A percentile compares a stretch with the other conserved stretches of the same genome.
Evolutionary conservation across 2,113 vertebrate species (phyloP).

Genomic region (Merops nubicus): DNA sequence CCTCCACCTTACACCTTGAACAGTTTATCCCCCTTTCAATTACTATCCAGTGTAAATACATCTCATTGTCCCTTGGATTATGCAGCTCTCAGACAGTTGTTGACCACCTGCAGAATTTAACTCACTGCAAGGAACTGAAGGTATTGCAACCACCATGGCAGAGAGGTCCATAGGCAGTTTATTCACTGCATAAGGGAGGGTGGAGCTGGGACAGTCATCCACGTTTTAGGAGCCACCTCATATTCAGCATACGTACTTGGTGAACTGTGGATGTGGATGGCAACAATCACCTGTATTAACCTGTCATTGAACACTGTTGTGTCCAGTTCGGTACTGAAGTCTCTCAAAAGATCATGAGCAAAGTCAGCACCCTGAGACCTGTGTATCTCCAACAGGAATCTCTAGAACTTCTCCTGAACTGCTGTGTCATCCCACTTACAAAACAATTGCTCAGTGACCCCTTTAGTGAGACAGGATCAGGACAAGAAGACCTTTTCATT

Average conservation of each 20-base stretch:
- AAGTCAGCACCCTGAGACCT: not conserved
- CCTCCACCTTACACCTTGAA: not conserved
- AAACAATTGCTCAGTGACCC: not conserved
- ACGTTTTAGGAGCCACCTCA: not conserved
- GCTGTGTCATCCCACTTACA: not conserved
- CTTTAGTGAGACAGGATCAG: not conserved
- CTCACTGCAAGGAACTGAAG: not conserved
- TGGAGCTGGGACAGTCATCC: not conserved
- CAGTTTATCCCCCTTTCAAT: not conserved
- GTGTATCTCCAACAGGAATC: not conserved
- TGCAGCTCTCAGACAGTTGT: not conserved
- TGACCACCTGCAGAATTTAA: not conserved
- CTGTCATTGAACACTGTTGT: not conserved
- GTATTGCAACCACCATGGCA: not conserved
- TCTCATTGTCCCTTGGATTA: accelerated
- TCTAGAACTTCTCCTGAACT: not conserved
- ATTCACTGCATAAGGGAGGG: too few relatives aligned
- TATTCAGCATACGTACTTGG: not conserved
- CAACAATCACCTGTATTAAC: not conserved
- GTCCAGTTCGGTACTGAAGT: not conserved
- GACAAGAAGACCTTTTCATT: not conserved
- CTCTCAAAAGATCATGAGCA: not conserved
- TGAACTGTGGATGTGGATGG: not conserved
- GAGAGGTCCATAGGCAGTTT: not conserved
- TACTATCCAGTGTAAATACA: not conserved